Base-by-base conservation (phyloP, 2,888 invertebrate species). In the Melanophora roralis region DNA sequence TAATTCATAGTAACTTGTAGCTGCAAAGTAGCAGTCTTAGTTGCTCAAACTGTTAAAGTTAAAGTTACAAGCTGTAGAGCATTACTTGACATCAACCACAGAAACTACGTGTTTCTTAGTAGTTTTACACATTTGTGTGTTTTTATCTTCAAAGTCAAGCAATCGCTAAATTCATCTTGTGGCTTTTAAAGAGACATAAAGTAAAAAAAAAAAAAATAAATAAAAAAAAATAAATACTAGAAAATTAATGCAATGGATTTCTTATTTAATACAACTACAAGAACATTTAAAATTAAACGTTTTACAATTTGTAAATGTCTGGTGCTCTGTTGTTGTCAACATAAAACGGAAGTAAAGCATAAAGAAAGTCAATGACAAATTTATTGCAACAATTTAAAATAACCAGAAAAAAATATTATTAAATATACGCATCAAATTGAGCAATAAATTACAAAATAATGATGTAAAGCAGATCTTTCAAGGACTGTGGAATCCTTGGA, bases 221-320 rank as follows among this genome's bases (percentile, higher is more conserved):
- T 9, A 16, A 57, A 55, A 57, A 47, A 27, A 27, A 27, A 27
- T 5, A 27, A 27, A 27, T 27, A 6, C 27, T 27, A 5, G 19
- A 38, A 59, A 34, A 74, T 21, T 55, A 12, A 16, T 49, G 23
- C 49, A 72, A 14, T 43, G 14, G 21, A 21, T n/a, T 5, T 23
- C 2, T 12, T 12, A 7, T 23, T 6, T 6, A 49, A n/a, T 5
- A 7, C 23, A 12, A 11, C 16, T 38, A 40, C 21, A 4, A 65
- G 27, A 27, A 21, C 40, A 32, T 51, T 74, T 16, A 14, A 27
- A 19, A 11, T 49, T 53, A n/a, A 19, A 38, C 34, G 43, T 55
- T 57, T 59, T 51, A 59, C 68, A 55, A 78, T 78, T 78, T 69
- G 68, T 69, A 69, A 78, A 73, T 69, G 73, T 69, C 45, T n/a